These are phyloP conservation scores for Bettongia penicillata DNA, from an alignment of 2,113 vertebrate species.

Conservation along the genomic window DNA sequence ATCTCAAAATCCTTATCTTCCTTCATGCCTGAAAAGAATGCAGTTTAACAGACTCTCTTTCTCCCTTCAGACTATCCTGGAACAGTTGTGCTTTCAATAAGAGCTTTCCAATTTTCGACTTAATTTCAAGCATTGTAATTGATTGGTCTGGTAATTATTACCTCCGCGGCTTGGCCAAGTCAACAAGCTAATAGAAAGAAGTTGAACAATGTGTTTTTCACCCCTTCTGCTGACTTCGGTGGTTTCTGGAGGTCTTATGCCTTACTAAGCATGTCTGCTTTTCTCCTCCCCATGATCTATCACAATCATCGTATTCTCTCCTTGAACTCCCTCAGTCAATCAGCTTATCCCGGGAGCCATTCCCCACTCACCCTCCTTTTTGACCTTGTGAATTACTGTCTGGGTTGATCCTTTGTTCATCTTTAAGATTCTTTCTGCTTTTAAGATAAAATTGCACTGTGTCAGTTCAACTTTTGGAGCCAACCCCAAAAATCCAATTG, in stretches of 20 bases:
- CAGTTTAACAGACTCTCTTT: not conserved
- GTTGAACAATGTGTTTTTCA: slow-evolving; percentile 79
- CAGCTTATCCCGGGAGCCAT: slow-evolving; percentile 83
- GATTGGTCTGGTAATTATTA: slow-evolving; percentile 85
- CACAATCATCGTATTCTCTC: slow-evolving; percentile 86
- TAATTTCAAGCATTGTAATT: slow-evolving; percentile 83
- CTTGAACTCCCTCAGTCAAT: slow-evolving; percentile 77
- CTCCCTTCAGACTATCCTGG: not conserved
- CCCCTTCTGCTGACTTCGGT: slow-evolving; percentile 87
- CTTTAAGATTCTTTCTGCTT: slow-evolving; percentile 75
- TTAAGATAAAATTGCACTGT: slow-evolving; percentile 20
- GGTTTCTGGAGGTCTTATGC: slow-evolving; percentile 84
- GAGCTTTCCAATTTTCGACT: slow-evolving; percentile 68
- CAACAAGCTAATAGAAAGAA: slow-evolving; percentile 85
- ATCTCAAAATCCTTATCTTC: not conserved
- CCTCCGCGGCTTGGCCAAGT: slow-evolving; percentile 76
- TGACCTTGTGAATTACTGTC: slow-evolving; percentile 88
- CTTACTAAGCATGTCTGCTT: slow-evolving; percentile 88
- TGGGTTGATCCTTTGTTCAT: slow-evolving; percentile 78
- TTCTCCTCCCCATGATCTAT: slow-evolving; percentile 90
- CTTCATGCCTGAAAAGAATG: slow-evolving; percentile 18
- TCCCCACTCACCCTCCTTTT: slow-evolving; percentile 76
- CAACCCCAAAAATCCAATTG: not conserved
- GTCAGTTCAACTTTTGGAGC: not conserved
- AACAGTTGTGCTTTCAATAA: slow-evolving; percentile 28